Conservation (phyloP, 2,113 vertebrate species). For the Hemicordylus capensis region DNA sequence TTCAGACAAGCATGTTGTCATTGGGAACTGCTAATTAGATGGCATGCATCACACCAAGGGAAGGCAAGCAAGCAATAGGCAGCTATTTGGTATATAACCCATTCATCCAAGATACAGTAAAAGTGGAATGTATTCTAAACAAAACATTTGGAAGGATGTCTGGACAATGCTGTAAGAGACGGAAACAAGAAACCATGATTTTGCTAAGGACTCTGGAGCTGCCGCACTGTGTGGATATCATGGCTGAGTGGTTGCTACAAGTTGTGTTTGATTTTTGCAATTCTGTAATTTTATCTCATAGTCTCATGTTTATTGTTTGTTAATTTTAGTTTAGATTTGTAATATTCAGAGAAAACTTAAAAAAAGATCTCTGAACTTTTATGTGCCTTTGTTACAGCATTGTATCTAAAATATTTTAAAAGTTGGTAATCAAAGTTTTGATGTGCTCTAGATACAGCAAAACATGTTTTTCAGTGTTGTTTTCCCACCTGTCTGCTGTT, state of each 20-base stretch:
- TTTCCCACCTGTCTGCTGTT: background rate
- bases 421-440: background rate
- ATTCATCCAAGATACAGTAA: background rate
- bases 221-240: constrained; percentile 71
- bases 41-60: constrained; percentile 5
- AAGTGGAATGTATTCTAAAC: background rate
- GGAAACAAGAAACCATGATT: constrained; percentile 67
- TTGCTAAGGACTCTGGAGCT: constrained; percentile 71
- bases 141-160: constrained; percentile 64
- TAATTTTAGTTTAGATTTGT: background rate
- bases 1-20: constrained; percentile 65
- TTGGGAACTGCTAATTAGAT: constrained; percentile 59
- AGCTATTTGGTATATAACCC: constrained; percentile 25
- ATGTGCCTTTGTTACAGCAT: background rate
- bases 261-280: constrained; percentile 73
- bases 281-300: background rate
- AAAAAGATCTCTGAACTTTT: constrained; percentile 24
- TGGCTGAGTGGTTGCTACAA: constrained; percentile 73
- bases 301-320: background rate
- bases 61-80: constrained; percentile 47
- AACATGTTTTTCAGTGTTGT: background rate
- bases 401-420: background rate
- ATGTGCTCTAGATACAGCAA: background rate
- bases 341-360: constrained; percentile 38
- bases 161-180: constrained; percentile 62